These are phyloP conservation scores for Phalacrocorax brasilianus DNA, from an alignment of 2,113 vertebrate genomes.

Conservation along the genomic window DNA sequence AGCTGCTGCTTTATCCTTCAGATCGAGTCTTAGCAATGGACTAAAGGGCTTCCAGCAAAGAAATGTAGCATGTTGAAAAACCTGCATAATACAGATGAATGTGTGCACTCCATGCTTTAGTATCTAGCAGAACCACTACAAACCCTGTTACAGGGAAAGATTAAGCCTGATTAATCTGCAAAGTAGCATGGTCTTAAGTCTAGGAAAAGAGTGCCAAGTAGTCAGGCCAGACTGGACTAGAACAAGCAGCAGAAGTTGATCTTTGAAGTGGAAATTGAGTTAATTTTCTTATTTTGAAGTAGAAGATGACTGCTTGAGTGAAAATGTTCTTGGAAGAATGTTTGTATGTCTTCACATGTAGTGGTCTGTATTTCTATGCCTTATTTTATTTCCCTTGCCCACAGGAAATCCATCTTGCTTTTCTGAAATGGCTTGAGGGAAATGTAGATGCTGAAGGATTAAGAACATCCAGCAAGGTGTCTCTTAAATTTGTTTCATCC, in stretches of 20 bases:
- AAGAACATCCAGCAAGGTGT: constrained; percentile 74
- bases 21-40: accelerated
- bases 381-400: not conserved
- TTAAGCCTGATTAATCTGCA: not conserved
- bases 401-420: constrained; percentile 65
- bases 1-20: not conserved
- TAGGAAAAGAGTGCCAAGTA: not conserved
- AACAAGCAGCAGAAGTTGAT: not conserved
- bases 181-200: accelerated
- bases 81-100: accelerated
- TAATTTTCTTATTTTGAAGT: not conserved
- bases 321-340: accelerated
- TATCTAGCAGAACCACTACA: not conserved
- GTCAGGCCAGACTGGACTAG: not conserved
- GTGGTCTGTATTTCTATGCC: not conserved
- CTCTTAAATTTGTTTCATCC: constrained; percentile 73
- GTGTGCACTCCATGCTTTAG: not conserved
- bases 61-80: not conserved
- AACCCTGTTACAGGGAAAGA: not conserved
- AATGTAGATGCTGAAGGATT: constrained; percentile 65
- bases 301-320: not conserved
- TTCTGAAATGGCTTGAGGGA: constrained; percentile 76
- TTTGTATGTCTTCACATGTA: not conserved
- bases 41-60: not conserved
- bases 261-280: not conserved